These are phyloP conservation scores for Calameuta pallipes DNA, from an alignment of 2,888 invertebrate species.

Conservation along the genomic window DNA sequence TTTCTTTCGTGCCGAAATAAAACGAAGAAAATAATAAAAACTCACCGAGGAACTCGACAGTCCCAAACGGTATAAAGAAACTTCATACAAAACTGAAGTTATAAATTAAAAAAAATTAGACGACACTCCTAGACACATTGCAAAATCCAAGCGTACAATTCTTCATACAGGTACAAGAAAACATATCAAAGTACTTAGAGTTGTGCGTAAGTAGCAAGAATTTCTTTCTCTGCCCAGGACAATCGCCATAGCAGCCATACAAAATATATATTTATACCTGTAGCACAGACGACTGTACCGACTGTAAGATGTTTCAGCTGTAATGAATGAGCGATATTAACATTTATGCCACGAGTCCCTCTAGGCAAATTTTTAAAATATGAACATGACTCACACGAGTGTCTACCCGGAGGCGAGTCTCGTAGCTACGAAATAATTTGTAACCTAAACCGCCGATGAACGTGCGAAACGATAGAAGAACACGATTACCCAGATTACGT, in stretches of 20 bases:
- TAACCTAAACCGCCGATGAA: neutral
- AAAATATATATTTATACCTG: neutral
- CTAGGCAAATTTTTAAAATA: conserved; percentile 1
- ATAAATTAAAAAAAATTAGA: neutral
- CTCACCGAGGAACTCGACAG: neutral
- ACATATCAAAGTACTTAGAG: neutral
- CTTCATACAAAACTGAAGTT: neutral
- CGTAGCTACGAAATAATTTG: neutral
- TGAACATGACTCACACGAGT: conserved; percentile 3
- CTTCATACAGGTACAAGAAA: neutral
- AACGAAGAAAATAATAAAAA: neutral
- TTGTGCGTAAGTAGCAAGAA: neutral
- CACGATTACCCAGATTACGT: neutral
- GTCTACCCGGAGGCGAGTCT: neutral
- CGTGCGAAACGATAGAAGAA: neutral
- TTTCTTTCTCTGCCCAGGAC: neutral
- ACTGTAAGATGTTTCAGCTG: neutral
- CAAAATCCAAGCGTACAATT: neutral
- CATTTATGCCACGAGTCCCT: conserved; percentile 4
- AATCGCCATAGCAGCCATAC: neutral
- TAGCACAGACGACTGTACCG: neutral
- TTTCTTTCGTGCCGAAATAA: neutral
- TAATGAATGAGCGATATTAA: conserved; percentile 10
- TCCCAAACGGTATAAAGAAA: neutral
- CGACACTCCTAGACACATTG: neutral